A percentile compares a stretch with the other conserved stretches of the same genome.
Evolutionary conservation across 2,797 vertebrate genomes (phyloP).

Genomic region (Loriculus beryllinus): DNA sequence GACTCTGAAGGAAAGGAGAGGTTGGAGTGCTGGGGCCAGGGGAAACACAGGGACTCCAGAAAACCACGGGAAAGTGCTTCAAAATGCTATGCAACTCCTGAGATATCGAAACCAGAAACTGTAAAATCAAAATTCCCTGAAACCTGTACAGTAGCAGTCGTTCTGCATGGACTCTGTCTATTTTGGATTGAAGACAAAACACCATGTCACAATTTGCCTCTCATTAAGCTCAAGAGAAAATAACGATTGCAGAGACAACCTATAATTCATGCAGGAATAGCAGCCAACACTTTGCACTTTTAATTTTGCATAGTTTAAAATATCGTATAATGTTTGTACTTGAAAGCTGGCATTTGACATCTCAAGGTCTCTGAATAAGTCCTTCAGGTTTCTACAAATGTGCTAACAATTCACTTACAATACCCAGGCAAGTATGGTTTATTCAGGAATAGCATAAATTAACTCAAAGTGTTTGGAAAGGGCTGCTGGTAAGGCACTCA

Average conservation of each 20-base stretch:
- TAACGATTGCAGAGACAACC: background rate
- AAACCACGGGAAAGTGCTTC: background rate
- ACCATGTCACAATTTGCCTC: background rate
- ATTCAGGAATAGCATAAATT: background rate
- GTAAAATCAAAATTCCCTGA: background rate
- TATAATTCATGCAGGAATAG: background rate
- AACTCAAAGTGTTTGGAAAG: background rate
- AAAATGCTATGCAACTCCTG: background rate
- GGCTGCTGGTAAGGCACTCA: background rate
- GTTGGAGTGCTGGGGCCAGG: background rate
- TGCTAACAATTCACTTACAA: background rate
- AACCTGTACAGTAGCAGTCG: background rate
- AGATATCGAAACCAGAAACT: background rate
- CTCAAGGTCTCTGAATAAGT: background rate
- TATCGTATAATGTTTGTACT: background rate
- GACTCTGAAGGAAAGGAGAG: background rate
- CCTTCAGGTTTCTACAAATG: background rate
- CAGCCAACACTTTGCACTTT: background rate
- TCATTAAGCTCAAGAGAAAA: background rate
- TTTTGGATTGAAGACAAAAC: background rate
- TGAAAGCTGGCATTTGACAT: background rate
- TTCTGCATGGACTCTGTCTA: background rate
- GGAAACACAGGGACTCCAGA: background rate
- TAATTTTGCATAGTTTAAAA: background rate
- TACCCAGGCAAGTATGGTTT: background rate